phyloP scores from a whole-genome alignment of 2,797 vertebrate genomes.

The Chelidonichthys spinosus region DNA sequence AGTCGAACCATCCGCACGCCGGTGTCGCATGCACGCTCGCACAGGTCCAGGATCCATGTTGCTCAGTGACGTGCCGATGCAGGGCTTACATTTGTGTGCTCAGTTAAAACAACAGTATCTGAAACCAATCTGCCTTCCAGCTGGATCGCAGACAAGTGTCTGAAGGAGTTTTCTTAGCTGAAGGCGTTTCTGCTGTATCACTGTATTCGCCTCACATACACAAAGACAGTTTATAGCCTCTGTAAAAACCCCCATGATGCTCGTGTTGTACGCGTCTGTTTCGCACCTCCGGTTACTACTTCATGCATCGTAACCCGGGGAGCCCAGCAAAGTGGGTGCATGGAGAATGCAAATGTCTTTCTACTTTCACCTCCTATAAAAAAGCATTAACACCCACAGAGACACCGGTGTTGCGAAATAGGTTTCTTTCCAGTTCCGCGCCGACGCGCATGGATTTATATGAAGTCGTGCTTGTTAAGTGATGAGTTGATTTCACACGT shows the following conservation, averaged over 20 bases:
- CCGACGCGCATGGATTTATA: constrained; percentile 44
- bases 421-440: constrained; percentile 59
- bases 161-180: neutral
- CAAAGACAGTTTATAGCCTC: neutral
- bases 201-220: neutral
- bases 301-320: constrained; percentile 7
- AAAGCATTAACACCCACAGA: constrained; percentile 62
- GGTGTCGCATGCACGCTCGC: constrained; percentile 1
- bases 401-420: constrained; percentile 64
- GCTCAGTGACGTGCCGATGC: neutral
- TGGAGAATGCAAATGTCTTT: constrained; percentile 51
- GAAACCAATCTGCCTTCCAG: neutral
- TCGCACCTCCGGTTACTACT: constrained; percentile 32
- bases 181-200: neutral
- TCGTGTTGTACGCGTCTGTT: constrained; percentile 2
- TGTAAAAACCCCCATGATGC: neutral
- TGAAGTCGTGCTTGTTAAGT: constrained; percentile 24
- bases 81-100: neutral
- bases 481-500: constrained; percentile 29
- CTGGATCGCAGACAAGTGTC: constrained; percentile 4
- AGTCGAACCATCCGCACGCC: no score
- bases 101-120: constrained; percentile 1
- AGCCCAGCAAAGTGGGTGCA: constrained; percentile 32
- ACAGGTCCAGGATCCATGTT: constrained; percentile 1
- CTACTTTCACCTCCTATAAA: constrained; percentile 66